Base-by-base conservation (phyloP, 2,888 invertebrate species). In the Drosophila leonis region DNA sequence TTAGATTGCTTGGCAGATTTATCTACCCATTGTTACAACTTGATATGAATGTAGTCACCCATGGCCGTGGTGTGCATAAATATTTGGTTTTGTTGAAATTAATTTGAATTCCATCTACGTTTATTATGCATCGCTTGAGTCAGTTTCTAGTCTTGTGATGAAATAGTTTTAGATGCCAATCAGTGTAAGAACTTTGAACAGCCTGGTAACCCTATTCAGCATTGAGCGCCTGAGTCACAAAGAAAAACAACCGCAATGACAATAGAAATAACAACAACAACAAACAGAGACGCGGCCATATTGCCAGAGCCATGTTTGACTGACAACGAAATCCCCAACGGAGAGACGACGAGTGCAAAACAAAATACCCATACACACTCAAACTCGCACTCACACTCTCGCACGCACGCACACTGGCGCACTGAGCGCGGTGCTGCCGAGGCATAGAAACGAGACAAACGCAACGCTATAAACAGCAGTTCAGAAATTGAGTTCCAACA, bases 381-480 rank as follows among this genome's bases (percentile, higher is more conserved):
- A 41, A 29, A 33, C 10, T 15, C 27, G 42, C 60, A 65, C 69
- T 13, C 60, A 76, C 59, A 78, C 63, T 57, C 29, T 27, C 72
- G 31, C 68, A 65, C 35, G 51, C 27, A 71, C 78, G 29, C 65
- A 73, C 69, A 76, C 75, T 60, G 41, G 48, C 51, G 52, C 69
- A 72, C 49, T 35, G 44, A 62, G 66, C 78, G 75, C 52, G 56
- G 66, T 76, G 52, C 37, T 85, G 80, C 77, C 82, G 78, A 83
- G 74, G 86, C 72, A 90, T 90, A 90, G 90, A 90, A 90, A 90
- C 82, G 76, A 72, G 78, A 66, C 80, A 79, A 79, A 81, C 83
- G 81, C 75, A 75, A 65, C 84, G 83, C 73, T 90, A 90, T 89
- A 90, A 91, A 86, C 91, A 89, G 88, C 91, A 91, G 91, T 91